These are phyloP conservation scores for Bucco capensis DNA, from an alignment of 2,113 vertebrate genomes.

Conservation along the genomic window DNA sequence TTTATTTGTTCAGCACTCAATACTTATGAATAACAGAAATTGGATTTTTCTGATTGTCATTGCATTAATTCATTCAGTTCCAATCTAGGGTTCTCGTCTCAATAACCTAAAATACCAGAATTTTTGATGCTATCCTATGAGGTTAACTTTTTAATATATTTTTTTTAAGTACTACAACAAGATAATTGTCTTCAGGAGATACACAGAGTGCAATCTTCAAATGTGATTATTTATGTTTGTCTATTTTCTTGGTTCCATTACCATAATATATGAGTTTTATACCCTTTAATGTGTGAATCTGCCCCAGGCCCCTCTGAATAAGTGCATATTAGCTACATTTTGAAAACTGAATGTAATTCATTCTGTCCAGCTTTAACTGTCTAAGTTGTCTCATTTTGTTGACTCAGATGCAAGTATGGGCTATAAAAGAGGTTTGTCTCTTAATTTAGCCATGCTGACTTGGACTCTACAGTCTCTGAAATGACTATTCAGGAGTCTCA, in stretches of 20 bases:
- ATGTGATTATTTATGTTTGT: slow-evolving; percentile 18
- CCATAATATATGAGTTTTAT: slow-evolving; percentile 1
- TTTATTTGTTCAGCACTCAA: background rate
- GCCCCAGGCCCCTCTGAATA: slow-evolving; percentile 14
- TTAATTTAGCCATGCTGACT: background rate
- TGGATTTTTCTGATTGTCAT: background rate
- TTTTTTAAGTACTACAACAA: background rate
- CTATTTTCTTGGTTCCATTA: slow-evolving; percentile 27
- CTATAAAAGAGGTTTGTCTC: background rate
- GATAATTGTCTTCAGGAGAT: background rate
- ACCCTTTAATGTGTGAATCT: slow-evolving; percentile 31
- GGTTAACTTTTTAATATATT: background rate
- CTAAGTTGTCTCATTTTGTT: background rate
- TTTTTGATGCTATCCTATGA: background rate
- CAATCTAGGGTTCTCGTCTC: background rate
- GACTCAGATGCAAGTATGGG: background rate
- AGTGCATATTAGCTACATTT: slow-evolving; percentile 11
- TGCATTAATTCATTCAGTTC: background rate
- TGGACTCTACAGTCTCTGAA: background rate
- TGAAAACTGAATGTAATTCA: slow-evolving; percentile 19
- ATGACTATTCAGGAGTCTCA: background rate
- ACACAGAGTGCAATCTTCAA: background rate
- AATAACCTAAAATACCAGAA: background rate
- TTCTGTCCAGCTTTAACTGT: background rate
- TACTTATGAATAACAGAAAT: background rate